Percentiles rank a stretch among this genome's conserved stretches.
Conservation (phyloP, 2,888 invertebrate species). For the Thera obeliscata region DNA sequence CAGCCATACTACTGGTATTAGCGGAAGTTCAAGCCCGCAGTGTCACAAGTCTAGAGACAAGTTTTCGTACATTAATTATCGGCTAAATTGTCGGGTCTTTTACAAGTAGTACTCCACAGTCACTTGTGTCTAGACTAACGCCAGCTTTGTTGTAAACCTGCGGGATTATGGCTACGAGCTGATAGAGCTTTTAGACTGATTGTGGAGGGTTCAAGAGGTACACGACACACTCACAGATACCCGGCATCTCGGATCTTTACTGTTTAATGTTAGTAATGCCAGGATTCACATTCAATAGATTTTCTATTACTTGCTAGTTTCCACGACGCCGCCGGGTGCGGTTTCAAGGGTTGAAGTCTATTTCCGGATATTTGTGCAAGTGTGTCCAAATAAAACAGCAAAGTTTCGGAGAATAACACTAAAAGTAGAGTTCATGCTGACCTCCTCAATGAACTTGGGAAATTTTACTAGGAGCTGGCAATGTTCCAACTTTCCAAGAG, state of each 20-base stretch:
- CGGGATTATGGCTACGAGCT: conserved; percentile 44
- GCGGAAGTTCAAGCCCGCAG: conserved; percentile 36
- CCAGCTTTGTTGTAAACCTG: conserved; percentile 53
- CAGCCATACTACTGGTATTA: conserved; percentile 39
- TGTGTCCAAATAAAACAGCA: conserved; percentile 33
- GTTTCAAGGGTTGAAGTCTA: not conserved
- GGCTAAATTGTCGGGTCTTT: conserved; percentile 61
- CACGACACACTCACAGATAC: no score
- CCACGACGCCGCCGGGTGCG: not conserved
- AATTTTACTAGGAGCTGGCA: conserved; percentile 63
- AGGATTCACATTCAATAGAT: not conserved
- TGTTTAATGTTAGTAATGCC: not conserved
- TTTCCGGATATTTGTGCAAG: conserved; percentile 12
- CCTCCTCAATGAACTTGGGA: conserved; percentile 68
- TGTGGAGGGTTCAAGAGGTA: conserved; percentile 14
- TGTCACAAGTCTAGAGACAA: conserved; percentile 35
- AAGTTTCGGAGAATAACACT: conserved; percentile 55
- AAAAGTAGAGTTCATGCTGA: conserved; percentile 55
- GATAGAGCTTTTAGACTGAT: conserved; percentile 45
- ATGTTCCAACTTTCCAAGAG: conserved; percentile 60
- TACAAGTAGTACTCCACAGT: conserved; percentile 40
- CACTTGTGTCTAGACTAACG: conserved; percentile 61
- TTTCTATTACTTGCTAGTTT: not conserved
- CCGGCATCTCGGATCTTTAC: not conserved
- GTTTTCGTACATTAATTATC: conserved; percentile 47